These are phyloP conservation scores for Puntigrus tetrazona DNA, from an alignment of 2,113 vertebrate species.

Conservation along the genomic window DNA sequence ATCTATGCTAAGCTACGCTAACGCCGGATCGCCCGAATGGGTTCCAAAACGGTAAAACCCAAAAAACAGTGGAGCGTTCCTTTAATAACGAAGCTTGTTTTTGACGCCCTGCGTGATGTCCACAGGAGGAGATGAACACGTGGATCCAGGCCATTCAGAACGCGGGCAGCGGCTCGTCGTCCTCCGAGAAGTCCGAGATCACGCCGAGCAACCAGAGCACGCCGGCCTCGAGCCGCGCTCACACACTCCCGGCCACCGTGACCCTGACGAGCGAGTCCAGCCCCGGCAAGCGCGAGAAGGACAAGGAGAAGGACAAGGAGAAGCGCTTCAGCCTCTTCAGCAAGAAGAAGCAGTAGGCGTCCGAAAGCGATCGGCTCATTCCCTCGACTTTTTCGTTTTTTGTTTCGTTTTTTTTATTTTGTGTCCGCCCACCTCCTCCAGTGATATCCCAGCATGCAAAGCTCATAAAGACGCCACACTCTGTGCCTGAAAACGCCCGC, in stretches of 20 bases:
- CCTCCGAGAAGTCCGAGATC: conserved; percentile 81
- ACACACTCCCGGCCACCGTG: conserved; percentile 88
- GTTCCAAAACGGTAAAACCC: too few relatives aligned
- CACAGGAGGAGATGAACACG: conserved; percentile 95
- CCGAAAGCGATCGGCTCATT: conserved; percentile 60
- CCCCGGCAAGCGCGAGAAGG: conserved; percentile 91
- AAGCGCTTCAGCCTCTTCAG: conserved; percentile 98
- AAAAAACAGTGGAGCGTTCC: too few relatives aligned
- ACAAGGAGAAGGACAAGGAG: conserved; percentile 92
- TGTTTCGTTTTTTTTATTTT: conserved; percentile 63
- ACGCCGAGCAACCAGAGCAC: conserved; percentile 88
- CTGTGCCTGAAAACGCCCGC: conserved; percentile 86
- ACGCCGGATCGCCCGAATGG: too few relatives aligned
- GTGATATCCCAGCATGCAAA: conserved; percentile 89
- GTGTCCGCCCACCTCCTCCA: conserved; percentile 78
- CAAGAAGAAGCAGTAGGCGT: conserved; percentile 92
- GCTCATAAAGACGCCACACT: conserved; percentile 87
- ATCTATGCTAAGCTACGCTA: too few relatives aligned
- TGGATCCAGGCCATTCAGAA: conserved; percentile 96
- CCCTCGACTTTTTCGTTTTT: conserved; percentile 44
- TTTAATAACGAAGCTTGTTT: too few relatives aligned
- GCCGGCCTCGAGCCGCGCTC: conserved; percentile 88
- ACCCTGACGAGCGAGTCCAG: conserved; percentile 88
- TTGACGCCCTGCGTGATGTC: background rate
- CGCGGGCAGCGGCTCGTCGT: conserved; percentile 72